These are phyloP conservation scores for Microctonus brassicae DNA, from an alignment of 2,888 invertebrate species.

Conservation along the genomic window DNA sequence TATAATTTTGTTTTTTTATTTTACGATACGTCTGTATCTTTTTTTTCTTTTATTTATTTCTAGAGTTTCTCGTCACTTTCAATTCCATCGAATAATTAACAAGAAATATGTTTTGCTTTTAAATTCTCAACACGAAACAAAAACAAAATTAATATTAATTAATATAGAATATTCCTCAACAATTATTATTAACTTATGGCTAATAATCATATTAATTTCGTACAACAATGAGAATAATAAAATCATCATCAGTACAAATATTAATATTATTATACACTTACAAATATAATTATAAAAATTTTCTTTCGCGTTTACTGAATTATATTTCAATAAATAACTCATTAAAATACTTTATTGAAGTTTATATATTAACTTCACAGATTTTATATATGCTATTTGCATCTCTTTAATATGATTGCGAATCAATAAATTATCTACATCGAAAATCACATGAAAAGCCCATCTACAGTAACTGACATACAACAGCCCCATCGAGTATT, in stretches of 20 bases:
- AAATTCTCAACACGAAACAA: no score
- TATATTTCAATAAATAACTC: neutral
- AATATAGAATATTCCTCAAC: neutral
- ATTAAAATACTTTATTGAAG: neutral
- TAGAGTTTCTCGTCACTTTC: no score
- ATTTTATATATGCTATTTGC: neutral
- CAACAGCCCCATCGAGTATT: slow-evolving; percentile 62
- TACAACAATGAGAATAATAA: neutral
- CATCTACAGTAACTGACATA: slow-evolving; percentile 40
- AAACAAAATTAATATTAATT: neutral
- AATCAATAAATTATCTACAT: slow-evolving; percentile 20
- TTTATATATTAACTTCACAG: neutral
- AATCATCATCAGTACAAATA: neutral
- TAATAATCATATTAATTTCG: neutral
- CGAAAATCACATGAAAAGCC: slow-evolving; percentile 21
- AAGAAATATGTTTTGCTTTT: no score
- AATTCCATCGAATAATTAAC: no score
- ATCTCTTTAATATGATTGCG: slow-evolving; percentile 10
- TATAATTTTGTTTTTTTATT: neutral
- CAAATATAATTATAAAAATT: neutral
- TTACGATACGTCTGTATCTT: no score
- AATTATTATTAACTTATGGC: neutral
- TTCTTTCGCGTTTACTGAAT: neutral
- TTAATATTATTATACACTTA: neutral
- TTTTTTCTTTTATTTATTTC: no score